Base-by-base conservation (phyloP, 2,113 vertebrate species). In the Rhinoptilus africanus region DNA sequence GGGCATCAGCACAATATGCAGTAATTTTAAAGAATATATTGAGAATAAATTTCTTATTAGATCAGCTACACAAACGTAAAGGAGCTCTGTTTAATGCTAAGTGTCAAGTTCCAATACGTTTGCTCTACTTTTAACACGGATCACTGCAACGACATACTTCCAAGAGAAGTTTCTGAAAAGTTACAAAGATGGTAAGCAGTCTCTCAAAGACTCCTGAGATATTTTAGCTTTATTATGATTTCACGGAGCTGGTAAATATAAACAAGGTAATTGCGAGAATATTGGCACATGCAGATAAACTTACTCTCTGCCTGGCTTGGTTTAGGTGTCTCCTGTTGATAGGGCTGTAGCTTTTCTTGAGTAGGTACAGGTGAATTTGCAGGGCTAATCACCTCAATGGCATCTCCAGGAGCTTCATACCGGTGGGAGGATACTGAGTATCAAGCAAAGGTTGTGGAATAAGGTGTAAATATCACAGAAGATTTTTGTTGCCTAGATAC, bases 381-480 rank as follows among this genome's bases (percentile, higher is more conserved):
- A 62, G 99, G 99, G 88, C 99, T 99, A 72, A 99, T 99, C 91
- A 99, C 99, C 97, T 99, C 99, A 74, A 99, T 99, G 80, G 99
- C 98, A 92, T 99, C 99, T 89, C 98, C 98, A 76, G 98, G 93
- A 89, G 98, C 97, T 83, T 99, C 99, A 95, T 99, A 99, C 39
- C 99, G 99, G 95, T 98, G 99, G 67, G 99, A 99, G 82, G 99
- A 98, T 93, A 99, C 99, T 99, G 97, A 97, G 47, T 26, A 66
- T 37, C 47, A 88, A 93, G 87, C 95, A 96, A 57, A 94, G 80
- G 32, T 93, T 62, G 63, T 90, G 64, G 91, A 90, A 95, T 87
- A 92, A 30, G n/a, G 57, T 35, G 50, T 95, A 91, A 93, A 72
- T 72, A 76, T 11, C 47, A 77, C 43, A 62, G 34, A 81, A 78